Evolutionary conservation across 2,888 invertebrate species (phyloP).

Genomic region (Spisula subtruncata): DNA sequence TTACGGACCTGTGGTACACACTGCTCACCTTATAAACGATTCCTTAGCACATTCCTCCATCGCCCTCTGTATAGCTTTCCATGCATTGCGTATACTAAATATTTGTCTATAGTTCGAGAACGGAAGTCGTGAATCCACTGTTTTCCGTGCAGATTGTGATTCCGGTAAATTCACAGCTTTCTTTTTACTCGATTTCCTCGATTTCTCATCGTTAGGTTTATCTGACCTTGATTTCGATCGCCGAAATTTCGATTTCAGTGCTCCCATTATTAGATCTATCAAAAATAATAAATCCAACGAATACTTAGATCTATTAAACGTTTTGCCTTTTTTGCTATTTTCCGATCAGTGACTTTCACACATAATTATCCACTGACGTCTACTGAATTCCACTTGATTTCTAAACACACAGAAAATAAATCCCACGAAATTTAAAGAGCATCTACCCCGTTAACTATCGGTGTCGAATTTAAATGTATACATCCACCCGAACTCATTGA

Average conservation of each 20-base stretch:
- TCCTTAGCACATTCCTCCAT: conserved; percentile 81
- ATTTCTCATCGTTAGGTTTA: conserved; percentile 44
- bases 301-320: no score
- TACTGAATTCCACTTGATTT: background rate
- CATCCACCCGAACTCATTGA: background rate
- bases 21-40: conserved; percentile 75
- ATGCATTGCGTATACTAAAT: conserved; percentile 82
- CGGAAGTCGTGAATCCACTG: conserved; percentile 82
- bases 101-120: conserved; percentile 82
- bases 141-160: conserved; percentile 75
- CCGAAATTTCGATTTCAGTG: conserved; percentile 73
- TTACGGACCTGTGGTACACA: no score
- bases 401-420: background rate
- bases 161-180: conserved; percentile 71
- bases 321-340: background rate
- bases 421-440: background rate
- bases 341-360: background rate
- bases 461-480: background rate
- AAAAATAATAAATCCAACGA: background rate
- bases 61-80: conserved; percentile 80
- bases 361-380: background rate
- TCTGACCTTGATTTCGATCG: conserved; percentile 60
- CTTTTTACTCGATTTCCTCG: conserved; percentile 51
- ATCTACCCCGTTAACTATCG: background rate
- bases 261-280: conserved; percentile 67